A percentile compares a stretch with the other conserved stretches of the same genome.
Evolutionary conservation across 2,888 invertebrate species (phyloP).

Genomic region (Spatulosminthurus flaviceps): DNA sequence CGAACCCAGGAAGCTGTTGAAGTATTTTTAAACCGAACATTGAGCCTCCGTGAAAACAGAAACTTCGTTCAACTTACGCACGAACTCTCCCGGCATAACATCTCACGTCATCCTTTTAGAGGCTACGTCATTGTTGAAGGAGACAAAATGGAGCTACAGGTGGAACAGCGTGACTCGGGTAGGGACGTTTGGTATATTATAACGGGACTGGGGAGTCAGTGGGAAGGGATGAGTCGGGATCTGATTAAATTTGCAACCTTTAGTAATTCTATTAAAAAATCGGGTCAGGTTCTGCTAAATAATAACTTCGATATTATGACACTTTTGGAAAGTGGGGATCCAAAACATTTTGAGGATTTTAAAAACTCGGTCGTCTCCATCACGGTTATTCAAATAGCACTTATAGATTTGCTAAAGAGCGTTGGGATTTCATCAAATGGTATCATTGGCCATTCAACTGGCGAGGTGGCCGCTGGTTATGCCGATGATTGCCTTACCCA

Average conservation of each 20-base stretch:
- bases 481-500: no score
- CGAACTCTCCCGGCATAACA: no score
- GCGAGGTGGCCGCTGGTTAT: no score
- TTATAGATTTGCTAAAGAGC: slow-evolving; percentile 83
- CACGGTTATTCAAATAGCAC: slow-evolving; percentile 83
- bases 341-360: slow-evolving; percentile 73
- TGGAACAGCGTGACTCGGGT: slow-evolving; percentile 54
- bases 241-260: slow-evolving; percentile 74
- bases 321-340: not conserved
- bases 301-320: not conserved
- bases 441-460: no score
- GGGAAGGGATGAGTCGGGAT: slow-evolving; percentile 92
- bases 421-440: slow-evolving; percentile 87
- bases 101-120: not conserved
- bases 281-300: not conserved
- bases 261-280: not conserved
- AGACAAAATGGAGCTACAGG: not conserved
- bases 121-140: not conserved
- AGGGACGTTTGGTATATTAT: slow-evolving; percentile 89
- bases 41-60: no score
- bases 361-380: slow-evolving; percentile 93
- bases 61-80: no score
- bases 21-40: no score
- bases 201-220: slow-evolving; percentile 98
- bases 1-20: no score